phyloP scores from a whole-genome alignment of 2,888 invertebrate genomes.

The Himalopsyche anomala region DNA sequence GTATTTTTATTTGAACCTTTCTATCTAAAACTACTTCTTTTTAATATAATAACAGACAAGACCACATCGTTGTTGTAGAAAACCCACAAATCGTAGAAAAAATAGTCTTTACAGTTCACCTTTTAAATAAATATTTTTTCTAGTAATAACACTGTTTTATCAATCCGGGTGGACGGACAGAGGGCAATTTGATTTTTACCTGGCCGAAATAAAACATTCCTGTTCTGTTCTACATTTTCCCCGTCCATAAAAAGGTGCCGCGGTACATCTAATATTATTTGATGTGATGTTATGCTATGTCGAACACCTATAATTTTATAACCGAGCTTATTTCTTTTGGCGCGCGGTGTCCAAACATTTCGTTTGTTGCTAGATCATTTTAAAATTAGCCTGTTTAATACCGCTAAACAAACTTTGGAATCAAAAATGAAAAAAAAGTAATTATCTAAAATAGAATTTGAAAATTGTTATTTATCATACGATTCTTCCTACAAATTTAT shows the following conservation, averaged over 20 bases:
- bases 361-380: constrained; percentile 29
- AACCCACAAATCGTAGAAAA: constrained; percentile 29
- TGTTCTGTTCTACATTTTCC: constrained; percentile 57
- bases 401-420: constrained; percentile 20
- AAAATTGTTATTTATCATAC: too few relatives aligned
- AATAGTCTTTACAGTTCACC: constrained; percentile 57
- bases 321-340: constrained; percentile 59
- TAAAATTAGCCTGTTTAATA: constrained; percentile 7
- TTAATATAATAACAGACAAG: constrained; percentile 22
- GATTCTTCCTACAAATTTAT: not conserved
- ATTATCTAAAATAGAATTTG: too few relatives aligned
- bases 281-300: constrained; percentile 43
- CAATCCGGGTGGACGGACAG: constrained; percentile 62
- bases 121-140: constrained; percentile 65
- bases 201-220: constrained; percentile 57
- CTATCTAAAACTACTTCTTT: constrained; percentile 1
- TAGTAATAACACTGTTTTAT: constrained; percentile 65
- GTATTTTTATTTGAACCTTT: not conserved
- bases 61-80: constrained; percentile 1
- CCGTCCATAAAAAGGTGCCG: constrained; percentile 62
- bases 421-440: not conserved
- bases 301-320: constrained; percentile 65
- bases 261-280: constrained; percentile 59
- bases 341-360: constrained; percentile 46
- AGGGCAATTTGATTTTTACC: constrained; percentile 55